phyloP scores from a whole-genome alignment of 2,888 invertebrate genomes.

The Calameuta pallipes region DNA sequence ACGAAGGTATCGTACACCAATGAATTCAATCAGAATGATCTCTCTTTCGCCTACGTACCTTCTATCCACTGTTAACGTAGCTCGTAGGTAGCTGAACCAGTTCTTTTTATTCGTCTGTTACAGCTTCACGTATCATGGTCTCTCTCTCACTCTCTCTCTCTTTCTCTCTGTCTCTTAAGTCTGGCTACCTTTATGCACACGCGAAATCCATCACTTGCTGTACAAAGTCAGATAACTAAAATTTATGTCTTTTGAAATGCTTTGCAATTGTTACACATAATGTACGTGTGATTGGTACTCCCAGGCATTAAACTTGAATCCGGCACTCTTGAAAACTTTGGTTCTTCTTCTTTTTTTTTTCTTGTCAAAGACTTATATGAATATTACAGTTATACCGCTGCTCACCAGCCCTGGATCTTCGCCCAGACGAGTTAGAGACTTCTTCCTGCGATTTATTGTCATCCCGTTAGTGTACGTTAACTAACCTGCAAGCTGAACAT shows the following conservation, averaged over 20 bases:
- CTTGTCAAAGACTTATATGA: neutral
- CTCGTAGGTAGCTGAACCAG: neutral
- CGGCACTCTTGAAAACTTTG: neutral
- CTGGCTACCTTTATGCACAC: neutral
- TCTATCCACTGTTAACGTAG: neutral
- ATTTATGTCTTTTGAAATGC: neutral
- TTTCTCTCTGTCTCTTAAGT: neutral
- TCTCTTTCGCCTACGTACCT: neutral
- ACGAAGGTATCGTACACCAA: constrained; percentile 38
- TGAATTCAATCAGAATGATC: neutral
- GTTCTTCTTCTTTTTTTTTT: neutral
- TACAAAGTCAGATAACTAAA: no score
- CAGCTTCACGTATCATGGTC: no score
- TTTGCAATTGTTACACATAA: neutral
- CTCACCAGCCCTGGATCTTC: neutral
- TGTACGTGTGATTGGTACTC: neutral
- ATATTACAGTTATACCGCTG: neutral
- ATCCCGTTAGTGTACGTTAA: neutral
- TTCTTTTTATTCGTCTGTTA: neutral
- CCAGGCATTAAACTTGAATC: neutral
- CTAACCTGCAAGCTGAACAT: neutral
- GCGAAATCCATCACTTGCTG: neutral
- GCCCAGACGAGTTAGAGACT: neutral
- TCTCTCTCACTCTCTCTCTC: no score
- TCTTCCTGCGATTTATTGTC: neutral